Evolutionary conservation across 2,113 vertebrate species (phyloP), one percentile per base, ranked within the genome.

Genomic region (Pterocles burchelli): DNA sequence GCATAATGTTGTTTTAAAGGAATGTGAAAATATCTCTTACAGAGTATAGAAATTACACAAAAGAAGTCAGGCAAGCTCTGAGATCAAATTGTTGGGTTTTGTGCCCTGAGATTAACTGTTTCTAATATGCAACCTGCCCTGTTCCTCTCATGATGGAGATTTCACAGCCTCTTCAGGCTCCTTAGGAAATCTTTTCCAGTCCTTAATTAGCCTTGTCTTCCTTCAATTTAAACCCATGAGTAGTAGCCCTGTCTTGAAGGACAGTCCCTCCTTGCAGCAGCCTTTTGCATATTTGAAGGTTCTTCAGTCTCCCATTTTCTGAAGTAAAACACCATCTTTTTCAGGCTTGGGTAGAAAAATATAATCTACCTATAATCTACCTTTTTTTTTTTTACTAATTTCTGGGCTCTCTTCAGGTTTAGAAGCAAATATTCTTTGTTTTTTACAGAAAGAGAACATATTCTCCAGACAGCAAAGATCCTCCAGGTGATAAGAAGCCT

Each of bases 391-490:
- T 36, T 61, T 33, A 3, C 28, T 58, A 1, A 9, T 54, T 80
- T 83, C 41, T 94, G 85, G 46, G 9, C 21, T 79, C 22, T 68
- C 12, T 92, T 54, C 43, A 58, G 38, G 7, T 88, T 88, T 76
- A 61, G 52, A 75, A 81, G 48, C 62, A 66, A 16, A 10, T 71
- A 10, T 73, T 88, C 34, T 94, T 85, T 96, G 48, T 65, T 82
- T 38, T 77, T 95, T 82, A 34, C 85, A 98, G 98, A 79, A 98
- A 98, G 91, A 97, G 98, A 95, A 98, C 98, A 6, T 98, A 98
- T 7, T 98, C 98, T 96, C 98, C 98, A 89, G 98, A 98, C 90
- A 98, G 96, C 91, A 98, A 98, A 97, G 98, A 98, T 82, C 98
- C 98, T 83, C 97, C 97, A 57, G 97, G 94, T 45, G 98, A 98